A percentile compares a stretch with the other conserved stretches of the same genome.
These are phyloP conservation scores for Mionectes macconnelli DNA, from an alignment of 2,113 vertebrate species.

Conservation along the genomic window DNA sequence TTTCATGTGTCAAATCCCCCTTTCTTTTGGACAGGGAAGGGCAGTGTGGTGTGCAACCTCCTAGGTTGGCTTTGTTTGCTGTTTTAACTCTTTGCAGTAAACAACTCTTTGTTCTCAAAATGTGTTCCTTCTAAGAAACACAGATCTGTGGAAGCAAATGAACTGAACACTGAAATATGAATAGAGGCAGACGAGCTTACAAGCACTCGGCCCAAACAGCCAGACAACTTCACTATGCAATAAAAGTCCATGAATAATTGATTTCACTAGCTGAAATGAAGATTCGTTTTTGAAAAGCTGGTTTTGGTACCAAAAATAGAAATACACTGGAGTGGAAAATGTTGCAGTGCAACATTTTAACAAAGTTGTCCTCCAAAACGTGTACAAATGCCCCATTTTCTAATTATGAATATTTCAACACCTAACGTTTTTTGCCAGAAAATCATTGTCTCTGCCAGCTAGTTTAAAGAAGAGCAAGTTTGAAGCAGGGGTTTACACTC, in stretches of 20 bases:
- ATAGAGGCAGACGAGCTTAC: not conserved
- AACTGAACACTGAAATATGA: not conserved
- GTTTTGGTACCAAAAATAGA: not conserved
- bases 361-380: not conserved
- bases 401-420: not conserved
- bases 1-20: not conserved
- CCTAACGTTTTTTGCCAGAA: not conserved
- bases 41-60: not conserved
- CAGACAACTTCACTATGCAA: slow-evolving; percentile 9
- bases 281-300: not conserved
- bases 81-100: not conserved
- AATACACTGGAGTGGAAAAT: not conserved
- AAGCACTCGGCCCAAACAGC: slow-evolving; percentile 1
- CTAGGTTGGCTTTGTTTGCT: not conserved
- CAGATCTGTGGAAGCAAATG: accelerated
- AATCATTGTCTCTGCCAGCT: not conserved
- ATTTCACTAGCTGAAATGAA: slow-evolving; percentile 17
- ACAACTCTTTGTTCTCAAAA: not conserved
- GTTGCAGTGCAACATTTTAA: not conserved
- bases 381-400: not conserved
- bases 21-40: not conserved
- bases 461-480: not conserved
- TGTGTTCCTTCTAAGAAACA: not conserved
- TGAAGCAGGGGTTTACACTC: not conserved
- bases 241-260: slow-evolving; percentile 45